These are phyloP conservation scores for Cydia strobilella DNA, from an alignment of 1,140 invertebrate species.

Conservation along the genomic window DNA sequence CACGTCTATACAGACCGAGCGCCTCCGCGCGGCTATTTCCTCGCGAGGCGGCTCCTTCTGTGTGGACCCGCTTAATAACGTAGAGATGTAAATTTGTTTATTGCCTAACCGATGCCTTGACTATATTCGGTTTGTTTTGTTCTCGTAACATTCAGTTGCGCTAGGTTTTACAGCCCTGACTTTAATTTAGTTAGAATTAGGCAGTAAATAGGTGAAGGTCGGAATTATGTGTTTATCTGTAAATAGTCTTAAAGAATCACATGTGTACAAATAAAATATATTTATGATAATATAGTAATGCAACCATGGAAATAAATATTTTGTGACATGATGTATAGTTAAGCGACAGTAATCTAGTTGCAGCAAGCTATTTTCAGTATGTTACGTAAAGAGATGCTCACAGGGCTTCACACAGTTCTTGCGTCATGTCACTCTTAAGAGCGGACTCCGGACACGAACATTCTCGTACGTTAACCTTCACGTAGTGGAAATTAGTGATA, in stretches of 20 bases:
- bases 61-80: neutral
- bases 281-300: constrained; percentile 70
- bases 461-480: constrained; percentile 37
- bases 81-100: constrained; percentile 28
- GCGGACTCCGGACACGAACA: neutral
- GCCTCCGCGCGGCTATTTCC: too few relatives aligned
- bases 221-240: constrained; percentile 68
- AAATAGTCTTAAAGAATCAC: constrained; percentile 70
- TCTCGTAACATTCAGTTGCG: constrained; percentile 40
- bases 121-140: constrained; percentile 39
- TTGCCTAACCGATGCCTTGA: constrained; percentile 29
- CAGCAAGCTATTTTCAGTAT: constrained; percentile 61
- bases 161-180: constrained; percentile 66
- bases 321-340: constrained; percentile 76
- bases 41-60: too few relatives aligned
- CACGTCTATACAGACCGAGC: too few relatives aligned
- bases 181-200: constrained; percentile 53
- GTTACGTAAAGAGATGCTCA: constrained; percentile 46
- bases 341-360: constrained; percentile 49
- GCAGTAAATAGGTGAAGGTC: constrained; percentile 57
- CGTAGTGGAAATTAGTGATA: constrained; percentile 4
- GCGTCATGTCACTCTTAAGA: constrained; percentile 65
- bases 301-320: constrained; percentile 69
- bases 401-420: constrained; percentile 71
- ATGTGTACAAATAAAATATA: constrained; percentile 73